These are phyloP conservation scores for Hirtodrosophila alboralis DNA, from an alignment of 2,888 invertebrate species.

Conservation along the genomic window DNA sequence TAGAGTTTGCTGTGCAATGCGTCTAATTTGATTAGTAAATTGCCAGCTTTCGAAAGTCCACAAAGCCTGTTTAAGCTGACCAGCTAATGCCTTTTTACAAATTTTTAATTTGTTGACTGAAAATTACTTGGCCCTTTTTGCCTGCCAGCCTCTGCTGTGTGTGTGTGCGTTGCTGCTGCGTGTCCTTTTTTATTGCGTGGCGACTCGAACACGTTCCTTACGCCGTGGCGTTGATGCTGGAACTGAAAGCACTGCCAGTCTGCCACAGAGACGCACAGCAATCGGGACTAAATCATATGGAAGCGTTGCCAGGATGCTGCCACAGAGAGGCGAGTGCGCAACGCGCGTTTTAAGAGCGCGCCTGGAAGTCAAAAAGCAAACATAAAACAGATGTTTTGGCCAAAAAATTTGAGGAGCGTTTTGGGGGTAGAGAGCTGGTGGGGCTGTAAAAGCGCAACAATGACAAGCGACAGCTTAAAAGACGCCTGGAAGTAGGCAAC, in stretches of 20 bases:
- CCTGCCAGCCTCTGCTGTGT: conserved; percentile 22
- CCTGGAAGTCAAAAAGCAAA: conserved; percentile 70
- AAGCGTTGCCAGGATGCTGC: conserved; percentile 42
- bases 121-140: conserved; percentile 41
- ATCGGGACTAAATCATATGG: conserved; percentile 17
- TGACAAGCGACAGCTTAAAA: conserved; percentile 23
- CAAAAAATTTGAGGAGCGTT: conserved; percentile 17
- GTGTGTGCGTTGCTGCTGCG: conserved; percentile 47
- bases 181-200: conserved; percentile 31
- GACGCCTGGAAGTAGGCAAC: conserved; percentile 72
- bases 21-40: conserved; percentile 2
- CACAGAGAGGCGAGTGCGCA: conserved; percentile 1
- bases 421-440: not conserved
- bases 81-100: conserved; percentile 43
- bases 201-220: conserved; percentile 58
- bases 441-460: conserved; percentile 74
- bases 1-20: not conserved
- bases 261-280: conserved; percentile 23
- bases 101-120: too few relatives aligned
- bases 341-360: conserved; percentile 15
- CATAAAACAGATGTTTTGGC: conserved; percentile 73
- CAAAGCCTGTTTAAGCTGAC: not conserved
- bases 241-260: conserved; percentile 55
- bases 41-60: not conserved
- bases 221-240: conserved; percentile 74